These are phyloP conservation scores for Alcis repandata DNA, from an alignment of 2,888 invertebrate genomes.

Conservation along the genomic window DNA sequence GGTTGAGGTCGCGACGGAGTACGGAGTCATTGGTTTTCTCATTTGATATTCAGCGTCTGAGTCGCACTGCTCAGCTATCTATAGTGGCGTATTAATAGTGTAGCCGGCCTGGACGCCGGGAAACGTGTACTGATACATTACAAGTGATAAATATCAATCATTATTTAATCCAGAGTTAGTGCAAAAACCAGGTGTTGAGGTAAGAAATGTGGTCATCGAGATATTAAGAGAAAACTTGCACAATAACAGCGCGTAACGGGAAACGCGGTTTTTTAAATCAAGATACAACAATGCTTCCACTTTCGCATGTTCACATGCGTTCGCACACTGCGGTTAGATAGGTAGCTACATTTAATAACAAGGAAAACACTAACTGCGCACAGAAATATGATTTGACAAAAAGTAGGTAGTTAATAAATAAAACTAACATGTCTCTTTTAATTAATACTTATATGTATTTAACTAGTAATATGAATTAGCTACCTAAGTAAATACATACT, in stretches of 20 bases:
- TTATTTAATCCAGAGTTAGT: conserved; percentile 29
- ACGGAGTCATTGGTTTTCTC: conserved; percentile 68
- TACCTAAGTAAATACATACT: not conserved
- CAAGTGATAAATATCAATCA: conserved; percentile 41
- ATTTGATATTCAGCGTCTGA: conserved; percentile 75
- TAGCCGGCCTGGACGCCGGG: conserved; percentile 59
- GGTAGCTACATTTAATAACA: conserved; percentile 6
- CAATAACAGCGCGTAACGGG: conserved; percentile 29
- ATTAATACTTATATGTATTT: not conserved
- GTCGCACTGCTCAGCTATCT: conserved; percentile 70
- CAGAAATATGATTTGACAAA: conserved; percentile 10
- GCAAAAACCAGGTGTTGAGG: conserved; percentile 33
- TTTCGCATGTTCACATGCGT: conserved; percentile 45
- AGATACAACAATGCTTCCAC: conserved; percentile 51
- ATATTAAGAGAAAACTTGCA: conserved; percentile 32
- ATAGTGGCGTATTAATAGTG: conserved; percentile 74
- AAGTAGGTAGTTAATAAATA: not conserved
- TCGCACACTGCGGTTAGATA: conserved; percentile 14
- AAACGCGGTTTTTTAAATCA: conserved; percentile 44
- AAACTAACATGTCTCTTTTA: not conserved
- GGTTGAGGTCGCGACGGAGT: conserved; percentile 50
- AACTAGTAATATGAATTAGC: not conserved
- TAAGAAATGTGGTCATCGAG: conserved; percentile 37
- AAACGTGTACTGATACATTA: conserved; percentile 55
- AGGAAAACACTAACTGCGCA: conserved; percentile 18